Conservation (phyloP, 2,888 invertebrate genomes). For the Drosophila yooni region DNA sequence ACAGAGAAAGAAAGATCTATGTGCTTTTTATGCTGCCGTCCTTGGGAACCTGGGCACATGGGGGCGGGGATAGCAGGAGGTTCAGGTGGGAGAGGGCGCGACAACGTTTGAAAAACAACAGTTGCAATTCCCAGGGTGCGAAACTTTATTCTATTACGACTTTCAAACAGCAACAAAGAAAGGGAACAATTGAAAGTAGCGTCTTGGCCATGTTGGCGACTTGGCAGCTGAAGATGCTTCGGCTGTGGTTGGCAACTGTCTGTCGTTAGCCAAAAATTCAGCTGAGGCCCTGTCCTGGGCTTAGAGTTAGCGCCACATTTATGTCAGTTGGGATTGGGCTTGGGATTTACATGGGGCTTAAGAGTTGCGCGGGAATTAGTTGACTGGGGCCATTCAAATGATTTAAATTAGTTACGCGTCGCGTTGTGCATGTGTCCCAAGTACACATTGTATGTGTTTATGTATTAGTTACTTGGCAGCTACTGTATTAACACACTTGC, state of each 20-base stretch:
- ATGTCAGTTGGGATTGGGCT: slow-evolving; percentile 70
- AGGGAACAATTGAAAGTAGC: slow-evolving; percentile 71
- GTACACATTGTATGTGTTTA: background rate
- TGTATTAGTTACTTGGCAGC: slow-evolving; percentile 16
- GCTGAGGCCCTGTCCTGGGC: slow-evolving; percentile 7
- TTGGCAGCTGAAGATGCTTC: slow-evolving; percentile 20
- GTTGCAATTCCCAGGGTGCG: slow-evolving; percentile 78
- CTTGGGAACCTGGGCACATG: slow-evolving; percentile 15
- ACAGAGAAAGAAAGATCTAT: slow-evolving; percentile 59
- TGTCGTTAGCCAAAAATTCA: slow-evolving; percentile 25
- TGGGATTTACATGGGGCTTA: slow-evolving; percentile 66
- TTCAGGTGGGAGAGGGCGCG: slow-evolving; percentile 58
- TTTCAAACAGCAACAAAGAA: slow-evolving; percentile 46
- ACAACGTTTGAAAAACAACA: slow-evolving; percentile 68
- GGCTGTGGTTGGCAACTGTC: slow-evolving; percentile 52
- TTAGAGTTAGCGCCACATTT: slow-evolving; percentile 54
- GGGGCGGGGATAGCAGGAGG: background rate
- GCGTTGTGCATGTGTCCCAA: background rate
- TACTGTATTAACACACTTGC: slow-evolving; percentile 3
- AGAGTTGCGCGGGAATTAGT: slow-evolving; percentile 63
- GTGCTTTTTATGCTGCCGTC: slow-evolving; percentile 58
- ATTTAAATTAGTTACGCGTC: slow-evolving; percentile 65
- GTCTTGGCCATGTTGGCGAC: slow-evolving; percentile 22
- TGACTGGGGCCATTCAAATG: slow-evolving; percentile 64
- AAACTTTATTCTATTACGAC: slow-evolving; percentile 79